Conservation (phyloP, 92 coral and sea anemone genomes). For the Hydrozoanthus gracilis region DNA sequence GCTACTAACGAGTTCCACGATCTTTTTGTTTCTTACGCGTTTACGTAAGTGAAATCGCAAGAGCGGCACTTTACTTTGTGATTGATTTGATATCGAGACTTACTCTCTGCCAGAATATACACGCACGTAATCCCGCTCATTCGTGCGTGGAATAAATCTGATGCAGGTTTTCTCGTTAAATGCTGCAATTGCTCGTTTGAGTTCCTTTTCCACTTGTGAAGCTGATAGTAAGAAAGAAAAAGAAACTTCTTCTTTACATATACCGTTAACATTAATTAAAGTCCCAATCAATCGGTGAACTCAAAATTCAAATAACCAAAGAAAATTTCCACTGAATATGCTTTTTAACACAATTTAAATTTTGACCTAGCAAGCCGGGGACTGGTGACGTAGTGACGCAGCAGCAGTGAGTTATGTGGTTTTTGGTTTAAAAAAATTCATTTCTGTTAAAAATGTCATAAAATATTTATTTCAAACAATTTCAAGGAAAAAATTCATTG, state of each 20-base stretch:
- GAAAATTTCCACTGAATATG: too few relatives aligned
- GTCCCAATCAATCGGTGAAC: not conserved
- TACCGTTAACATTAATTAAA: not conserved
- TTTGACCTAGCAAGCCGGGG: too few relatives aligned
- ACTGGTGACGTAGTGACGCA: too few relatives aligned
- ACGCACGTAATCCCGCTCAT: not conserved
- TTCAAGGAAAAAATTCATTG: too few relatives aligned
- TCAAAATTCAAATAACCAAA: too few relatives aligned
- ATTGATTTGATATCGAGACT: not conserved
- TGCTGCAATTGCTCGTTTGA: conserved; percentile 2
- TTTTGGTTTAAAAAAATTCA: too few relatives aligned
- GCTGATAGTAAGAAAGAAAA: not conserved
- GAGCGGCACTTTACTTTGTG: conserved; percentile 36
- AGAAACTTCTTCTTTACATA: not conserved
- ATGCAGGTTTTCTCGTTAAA: conserved; percentile 19
- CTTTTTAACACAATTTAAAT: too few relatives aligned
- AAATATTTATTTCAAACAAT: too few relatives aligned
- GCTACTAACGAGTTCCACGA: conserved; percentile 34
- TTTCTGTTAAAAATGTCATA: too few relatives aligned
- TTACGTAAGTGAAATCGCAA: conserved; percentile 7
- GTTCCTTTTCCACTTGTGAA: not conserved
- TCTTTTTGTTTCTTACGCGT: conserved; percentile 33
- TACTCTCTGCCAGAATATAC: conserved; percentile 8
- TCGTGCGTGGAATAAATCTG: conserved; percentile 1
- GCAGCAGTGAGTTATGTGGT: too few relatives aligned